A percentile compares a stretch with the other conserved stretches of the same genome.
phyloP scores from a whole-genome alignment of 2,113 vertebrate genomes.

The Rhinoptilus africanus region DNA sequence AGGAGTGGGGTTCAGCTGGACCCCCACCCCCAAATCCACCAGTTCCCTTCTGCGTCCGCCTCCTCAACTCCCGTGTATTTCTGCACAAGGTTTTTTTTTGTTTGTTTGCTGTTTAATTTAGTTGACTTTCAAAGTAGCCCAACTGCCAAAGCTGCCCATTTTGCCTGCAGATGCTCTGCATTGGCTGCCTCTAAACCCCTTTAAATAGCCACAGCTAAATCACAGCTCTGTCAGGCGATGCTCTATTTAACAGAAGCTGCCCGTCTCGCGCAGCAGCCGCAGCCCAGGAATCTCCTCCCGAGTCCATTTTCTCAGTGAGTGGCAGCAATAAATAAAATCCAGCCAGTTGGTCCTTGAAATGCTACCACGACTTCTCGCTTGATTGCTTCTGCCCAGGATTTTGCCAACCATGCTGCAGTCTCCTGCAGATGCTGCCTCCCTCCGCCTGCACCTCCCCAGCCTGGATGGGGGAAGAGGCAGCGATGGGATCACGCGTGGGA shows the following conservation, averaged over 20 bases:
- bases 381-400: slow-evolving; percentile 17
- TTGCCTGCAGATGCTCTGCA: slow-evolving; percentile 38
- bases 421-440: slow-evolving; percentile 5
- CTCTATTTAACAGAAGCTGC: slow-evolving; percentile 62
- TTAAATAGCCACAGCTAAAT: slow-evolving; percentile 45
- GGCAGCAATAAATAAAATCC: slow-evolving; percentile 56
- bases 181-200: slow-evolving; percentile 44
- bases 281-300: slow-evolving; percentile 39
- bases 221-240: slow-evolving; percentile 52
- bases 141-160: neutral
- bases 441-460: rapidly evolving
- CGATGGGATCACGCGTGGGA: rapidly evolving
- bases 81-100: neutral
- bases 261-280: neutral
- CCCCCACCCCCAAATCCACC: neutral
- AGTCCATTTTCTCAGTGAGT: slow-evolving; percentile 53
- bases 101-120: neutral
- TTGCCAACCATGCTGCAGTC: neutral
- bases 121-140: neutral
- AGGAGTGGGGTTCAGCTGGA: neutral
- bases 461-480: neutral
- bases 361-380: neutral
- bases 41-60: neutral
- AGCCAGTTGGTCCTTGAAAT: slow-evolving; percentile 46
- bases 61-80: neutral